Evolutionary conservation across 2,888 invertebrate species (phyloP).

Genomic region (Pomacea canaliculata): DNA sequence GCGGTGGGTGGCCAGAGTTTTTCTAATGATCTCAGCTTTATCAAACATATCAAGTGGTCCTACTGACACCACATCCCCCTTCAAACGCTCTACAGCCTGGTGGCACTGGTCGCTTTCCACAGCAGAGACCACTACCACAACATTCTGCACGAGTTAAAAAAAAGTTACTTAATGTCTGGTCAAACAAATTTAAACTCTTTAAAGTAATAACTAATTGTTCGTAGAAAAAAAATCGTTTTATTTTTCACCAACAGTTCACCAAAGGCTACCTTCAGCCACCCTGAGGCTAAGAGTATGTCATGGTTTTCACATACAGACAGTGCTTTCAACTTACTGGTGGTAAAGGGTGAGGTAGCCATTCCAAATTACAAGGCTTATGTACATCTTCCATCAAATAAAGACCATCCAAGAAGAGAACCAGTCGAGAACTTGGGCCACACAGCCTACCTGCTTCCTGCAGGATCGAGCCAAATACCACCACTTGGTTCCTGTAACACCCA

Average conservation of each 20-base stretch:
- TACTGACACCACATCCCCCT: constrained; percentile 44
- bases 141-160: constrained; percentile 53
- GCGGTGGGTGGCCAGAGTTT: constrained; percentile 62
- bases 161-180: too few species aligned
- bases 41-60: constrained; percentile 64
- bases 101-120: constrained; percentile 53
- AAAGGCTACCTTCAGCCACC: too few species aligned
- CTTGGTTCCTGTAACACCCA: constrained; percentile 53
- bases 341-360: constrained; percentile 66
- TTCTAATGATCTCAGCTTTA: constrained; percentile 63
- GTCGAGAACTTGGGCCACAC: constrained; percentile 38
- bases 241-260: too few species aligned
- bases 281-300: too few species aligned
- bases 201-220: background rate
- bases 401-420: constrained; percentile 69
- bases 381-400: constrained; percentile 64
- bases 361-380: constrained; percentile 61
- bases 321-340: constrained; percentile 56
- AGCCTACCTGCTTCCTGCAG: constrained; percentile 49
- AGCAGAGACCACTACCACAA: constrained; percentile 63
- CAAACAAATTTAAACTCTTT: background rate
- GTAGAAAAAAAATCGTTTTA: background rate
- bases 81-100: constrained; percentile 48
- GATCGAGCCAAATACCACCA: constrained; percentile 55
- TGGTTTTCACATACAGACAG: too few species aligned